Percentiles rank a stretch among this genome's conserved stretches.
phyloP scores from a whole-genome alignment of 2,797 vertebrate species.

The Anabas testudineus region DNA sequence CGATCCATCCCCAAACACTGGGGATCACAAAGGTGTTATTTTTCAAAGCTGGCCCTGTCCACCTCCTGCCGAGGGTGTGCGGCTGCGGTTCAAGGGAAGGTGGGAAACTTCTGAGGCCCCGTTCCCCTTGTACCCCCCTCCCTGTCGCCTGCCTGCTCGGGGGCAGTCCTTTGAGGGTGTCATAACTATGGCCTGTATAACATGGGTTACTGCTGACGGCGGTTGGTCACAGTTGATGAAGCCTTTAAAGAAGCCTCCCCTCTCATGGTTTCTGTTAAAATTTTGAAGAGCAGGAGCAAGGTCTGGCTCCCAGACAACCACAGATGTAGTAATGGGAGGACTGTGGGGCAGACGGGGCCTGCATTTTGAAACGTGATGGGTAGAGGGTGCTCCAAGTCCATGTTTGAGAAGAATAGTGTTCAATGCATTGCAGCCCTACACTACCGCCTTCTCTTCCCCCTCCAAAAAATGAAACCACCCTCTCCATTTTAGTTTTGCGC shows the following conservation, averaged over 20 bases:
- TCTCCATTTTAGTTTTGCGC: slow-evolving; percentile 83
- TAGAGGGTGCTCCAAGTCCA: slow-evolving; percentile 94
- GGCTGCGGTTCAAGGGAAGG: slow-evolving; percentile 94
- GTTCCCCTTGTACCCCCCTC: slow-evolving; percentile 78
- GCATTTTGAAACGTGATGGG: slow-evolving; percentile 72
- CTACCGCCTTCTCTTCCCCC: slow-evolving; percentile 18
- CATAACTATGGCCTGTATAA: slow-evolving; percentile 94
- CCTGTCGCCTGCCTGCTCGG: slow-evolving; percentile 86
- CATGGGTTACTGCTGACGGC: slow-evolving; percentile 95
- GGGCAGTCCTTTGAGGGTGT: slow-evolving; percentile 95
- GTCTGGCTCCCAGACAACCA: slow-evolving; percentile 69
- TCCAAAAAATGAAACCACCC: slow-evolving; percentile 54
- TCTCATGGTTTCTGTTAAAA: slow-evolving; percentile 91
- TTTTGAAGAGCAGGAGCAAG: slow-evolving; percentile 77
- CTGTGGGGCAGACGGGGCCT: slow-evolving; percentile 25
- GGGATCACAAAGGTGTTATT: slow-evolving; percentile 99
- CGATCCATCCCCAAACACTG: slow-evolving; percentile 93
- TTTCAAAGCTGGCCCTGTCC: slow-evolving; percentile 94
- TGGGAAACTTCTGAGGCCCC: slow-evolving; percentile 96
- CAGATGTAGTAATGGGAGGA: slow-evolving; percentile 34
- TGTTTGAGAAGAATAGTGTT: slow-evolving; percentile 65
- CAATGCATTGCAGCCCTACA: slow-evolving; percentile 22
- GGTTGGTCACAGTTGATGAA: slow-evolving; percentile 93
- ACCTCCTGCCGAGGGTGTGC: slow-evolving; percentile 93
- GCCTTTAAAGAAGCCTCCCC: slow-evolving; percentile 90